Evolutionary conservation across 1,140 invertebrate species (phyloP).

Genomic region (Brachystomella parvula): DNA sequence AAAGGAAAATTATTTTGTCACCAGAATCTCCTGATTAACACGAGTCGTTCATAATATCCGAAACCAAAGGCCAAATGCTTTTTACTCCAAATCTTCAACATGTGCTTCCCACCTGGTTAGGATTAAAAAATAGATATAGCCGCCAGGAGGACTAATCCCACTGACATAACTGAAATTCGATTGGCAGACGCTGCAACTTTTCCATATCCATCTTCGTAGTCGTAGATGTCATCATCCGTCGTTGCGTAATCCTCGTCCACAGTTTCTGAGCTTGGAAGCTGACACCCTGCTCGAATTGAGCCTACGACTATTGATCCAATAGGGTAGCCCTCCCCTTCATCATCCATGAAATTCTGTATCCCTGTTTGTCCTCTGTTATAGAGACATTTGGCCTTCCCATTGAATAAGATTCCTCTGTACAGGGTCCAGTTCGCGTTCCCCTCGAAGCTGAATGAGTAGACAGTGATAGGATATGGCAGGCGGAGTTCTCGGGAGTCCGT

Average conservation of each 20-base stretch:
- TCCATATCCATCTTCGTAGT: conserved; percentile 8
- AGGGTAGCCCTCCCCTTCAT: not conserved
- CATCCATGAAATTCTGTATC: not conserved
- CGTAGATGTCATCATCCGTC: conserved; percentile 1
- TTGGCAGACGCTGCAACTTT: not conserved
- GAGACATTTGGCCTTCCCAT: not conserved
- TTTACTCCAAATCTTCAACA: too few relatives aligned
- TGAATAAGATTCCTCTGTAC: not conserved
- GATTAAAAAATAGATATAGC: too few relatives aligned
- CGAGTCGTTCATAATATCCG: too few relatives aligned
- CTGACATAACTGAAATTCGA: too few relatives aligned
- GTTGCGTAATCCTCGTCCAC: not conserved
- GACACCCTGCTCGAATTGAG: not conserved
- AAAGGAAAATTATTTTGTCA: too few relatives aligned
- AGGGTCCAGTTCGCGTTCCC: not conserved
- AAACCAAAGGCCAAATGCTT: too few relatives aligned
- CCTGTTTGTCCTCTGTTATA: not conserved
- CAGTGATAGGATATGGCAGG: not conserved
- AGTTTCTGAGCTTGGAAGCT: not conserved
- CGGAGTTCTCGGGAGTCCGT: not conserved
- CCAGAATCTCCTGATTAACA: too few relatives aligned
- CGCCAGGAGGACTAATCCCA: too few relatives aligned
- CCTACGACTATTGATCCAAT: not conserved
- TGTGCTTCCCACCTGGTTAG: too few relatives aligned
- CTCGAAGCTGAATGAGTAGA: not conserved